Evolutionary conservation across 2,113 vertebrate genomes (phyloP).

Genomic region (Nyctibius bracteatus): DNA sequence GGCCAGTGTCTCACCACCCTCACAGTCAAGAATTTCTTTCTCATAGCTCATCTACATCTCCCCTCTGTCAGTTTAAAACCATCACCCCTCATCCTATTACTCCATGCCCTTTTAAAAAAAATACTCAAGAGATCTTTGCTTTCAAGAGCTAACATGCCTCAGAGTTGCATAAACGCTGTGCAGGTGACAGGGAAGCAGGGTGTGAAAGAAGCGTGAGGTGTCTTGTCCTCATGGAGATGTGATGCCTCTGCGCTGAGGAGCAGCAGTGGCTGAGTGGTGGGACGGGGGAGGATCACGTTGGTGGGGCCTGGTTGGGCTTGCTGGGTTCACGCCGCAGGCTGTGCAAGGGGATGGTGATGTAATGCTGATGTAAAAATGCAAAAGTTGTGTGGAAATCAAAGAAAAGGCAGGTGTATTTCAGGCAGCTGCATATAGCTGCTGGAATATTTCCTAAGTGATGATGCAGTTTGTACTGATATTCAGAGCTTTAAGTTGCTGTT

Average conservation of each 20-base stretch:
- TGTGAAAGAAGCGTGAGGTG: not conserved
- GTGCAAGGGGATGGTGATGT: not conserved
- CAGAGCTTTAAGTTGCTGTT: rapidly evolving
- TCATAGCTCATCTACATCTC: too few relatives aligned
- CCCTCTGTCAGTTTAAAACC: too few relatives aligned
- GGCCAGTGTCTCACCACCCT: too few relatives aligned
- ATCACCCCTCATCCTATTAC: too few relatives aligned
- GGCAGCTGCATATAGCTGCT: rapidly evolving
- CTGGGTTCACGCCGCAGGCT: rapidly evolving
- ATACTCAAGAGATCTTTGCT: too few relatives aligned
- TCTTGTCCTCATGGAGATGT: rapidly evolving
- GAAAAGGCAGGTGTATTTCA: not conserved
- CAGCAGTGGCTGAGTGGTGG: rapidly evolving
- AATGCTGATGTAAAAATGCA: rapidly evolving
- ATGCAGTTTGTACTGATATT: rapidly evolving
- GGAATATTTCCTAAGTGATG: rapidly evolving
- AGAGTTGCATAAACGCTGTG: rapidly evolving
- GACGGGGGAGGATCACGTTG: rapidly evolving
- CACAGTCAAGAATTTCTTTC: too few relatives aligned
- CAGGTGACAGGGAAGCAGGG: rapidly evolving
- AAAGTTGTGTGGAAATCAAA: rapidly evolving
- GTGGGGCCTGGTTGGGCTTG: not conserved
- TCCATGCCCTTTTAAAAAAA: too few relatives aligned
- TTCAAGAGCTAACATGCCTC: not conserved
- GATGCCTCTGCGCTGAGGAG: rapidly evolving